A percentile compares a stretch with the other conserved stretches of the same genome.
phyloP scores from a whole-genome alignment of 1,140 invertebrate genomes.

The Hylaeus anthracinus region DNA sequence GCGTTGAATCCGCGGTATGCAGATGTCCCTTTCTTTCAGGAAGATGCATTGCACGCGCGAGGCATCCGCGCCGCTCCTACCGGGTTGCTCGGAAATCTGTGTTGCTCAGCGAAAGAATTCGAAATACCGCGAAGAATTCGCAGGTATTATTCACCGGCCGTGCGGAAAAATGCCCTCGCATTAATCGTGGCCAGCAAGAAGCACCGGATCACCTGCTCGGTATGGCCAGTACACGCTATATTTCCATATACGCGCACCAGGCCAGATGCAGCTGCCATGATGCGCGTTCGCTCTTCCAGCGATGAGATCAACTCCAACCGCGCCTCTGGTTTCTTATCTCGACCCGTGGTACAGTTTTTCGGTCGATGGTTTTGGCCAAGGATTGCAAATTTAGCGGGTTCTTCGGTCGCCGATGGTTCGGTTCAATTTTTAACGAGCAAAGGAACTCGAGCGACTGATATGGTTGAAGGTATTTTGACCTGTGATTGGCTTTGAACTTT shows the following conservation, averaged over 20 bases:
- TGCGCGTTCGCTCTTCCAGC: neutral
- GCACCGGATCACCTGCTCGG: constrained; percentile 45
- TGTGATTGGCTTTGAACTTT: too few species aligned
- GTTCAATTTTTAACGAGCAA: too few species aligned
- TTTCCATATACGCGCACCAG: constrained; percentile 43
- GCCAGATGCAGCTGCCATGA: constrained; percentile 32
- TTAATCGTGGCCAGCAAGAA: constrained; percentile 44
- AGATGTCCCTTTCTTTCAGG: constrained; percentile 45
- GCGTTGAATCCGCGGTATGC: constrained; percentile 49
- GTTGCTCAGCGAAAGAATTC: constrained; percentile 31
- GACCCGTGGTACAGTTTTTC: neutral
- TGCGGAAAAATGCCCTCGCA: constrained; percentile 42
- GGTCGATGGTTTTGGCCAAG: too few species aligned
- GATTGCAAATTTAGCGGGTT: too few species aligned
- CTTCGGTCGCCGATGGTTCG: too few species aligned
- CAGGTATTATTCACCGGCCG: constrained; percentile 36
- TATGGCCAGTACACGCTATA: constrained; percentile 29
- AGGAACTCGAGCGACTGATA: too few species aligned
- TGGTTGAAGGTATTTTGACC: too few species aligned
- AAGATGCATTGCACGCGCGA: constrained; percentile 44
- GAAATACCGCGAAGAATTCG: constrained; percentile 42
- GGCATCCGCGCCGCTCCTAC: neutral
- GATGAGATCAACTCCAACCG: constrained; percentile 12
- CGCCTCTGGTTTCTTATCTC: neutral
- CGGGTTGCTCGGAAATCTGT: constrained; percentile 17